These are phyloP conservation scores for Pocillopora verrucosa DNA, from an alignment of 64 coral and sea anemone species.

Conservation along the genomic window DNA sequence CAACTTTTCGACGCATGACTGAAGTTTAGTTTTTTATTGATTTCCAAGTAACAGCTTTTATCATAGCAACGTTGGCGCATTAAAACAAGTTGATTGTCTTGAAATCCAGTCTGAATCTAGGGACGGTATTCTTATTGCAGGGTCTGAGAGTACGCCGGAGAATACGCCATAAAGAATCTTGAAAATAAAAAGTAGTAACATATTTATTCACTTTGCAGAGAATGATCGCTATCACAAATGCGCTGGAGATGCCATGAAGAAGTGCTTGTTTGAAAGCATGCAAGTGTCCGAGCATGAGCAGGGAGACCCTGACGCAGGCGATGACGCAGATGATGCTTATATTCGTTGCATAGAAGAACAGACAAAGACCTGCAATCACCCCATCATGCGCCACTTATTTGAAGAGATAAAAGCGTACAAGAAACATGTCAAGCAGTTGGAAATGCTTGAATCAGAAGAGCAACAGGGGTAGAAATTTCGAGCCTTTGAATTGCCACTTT, in stretches of 20 bases:
- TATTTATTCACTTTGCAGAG: constrained; percentile 16
- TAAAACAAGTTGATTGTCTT: background rate
- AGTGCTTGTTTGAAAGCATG: constrained; percentile 9
- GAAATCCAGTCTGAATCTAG: constrained; percentile 11
- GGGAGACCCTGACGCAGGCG: background rate
- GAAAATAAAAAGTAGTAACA: constrained; percentile 22
- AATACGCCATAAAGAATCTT: constrained; percentile 13
- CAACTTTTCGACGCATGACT: no score
- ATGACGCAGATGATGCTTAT: constrained; percentile 10
- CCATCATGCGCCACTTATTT: constrained; percentile 31
- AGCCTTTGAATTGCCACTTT: background rate
- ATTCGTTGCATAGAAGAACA: constrained; percentile 38
- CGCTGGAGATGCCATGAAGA: constrained; percentile 28
- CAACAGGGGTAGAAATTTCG: constrained; percentile 27
- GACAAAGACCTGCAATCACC: constrained; percentile 19
- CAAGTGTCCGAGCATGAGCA: constrained; percentile 13
- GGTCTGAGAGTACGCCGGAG: background rate
- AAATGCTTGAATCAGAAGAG: constrained; percentile 41
- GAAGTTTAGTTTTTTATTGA: background rate
- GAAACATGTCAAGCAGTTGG: constrained; percentile 30
- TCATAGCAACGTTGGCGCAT: background rate
- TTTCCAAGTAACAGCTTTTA: constrained; percentile 10
- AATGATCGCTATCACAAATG: constrained; percentile 43
- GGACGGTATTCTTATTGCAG: background rate
- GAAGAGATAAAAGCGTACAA: constrained; percentile 8